A percentile compares a stretch with the other conserved stretches of the same genome.
These are phyloP conservation scores for Bicyclus anynana DNA, from an alignment of 1,140 invertebrate genomes.

Conservation along the genomic window DNA sequence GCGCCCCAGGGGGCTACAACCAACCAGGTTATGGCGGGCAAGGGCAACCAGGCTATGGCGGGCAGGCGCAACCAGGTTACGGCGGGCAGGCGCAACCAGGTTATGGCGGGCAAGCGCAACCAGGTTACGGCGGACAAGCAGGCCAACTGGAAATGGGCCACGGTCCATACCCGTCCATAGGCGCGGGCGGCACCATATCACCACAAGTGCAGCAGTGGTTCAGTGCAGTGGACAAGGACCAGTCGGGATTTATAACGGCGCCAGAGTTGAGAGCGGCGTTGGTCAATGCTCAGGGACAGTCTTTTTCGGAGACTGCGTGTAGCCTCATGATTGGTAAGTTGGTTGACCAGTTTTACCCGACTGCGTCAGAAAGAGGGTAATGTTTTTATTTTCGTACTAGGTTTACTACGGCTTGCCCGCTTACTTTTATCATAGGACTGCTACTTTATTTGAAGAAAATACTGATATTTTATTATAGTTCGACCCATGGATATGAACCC, in stretches of 20 bases:
- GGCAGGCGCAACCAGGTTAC: slow-evolving; percentile 2
- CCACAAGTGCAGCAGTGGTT: slow-evolving; percentile 91
- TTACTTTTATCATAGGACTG: too few relatives aligned
- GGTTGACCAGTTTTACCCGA: background rate
- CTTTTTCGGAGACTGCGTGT: slow-evolving; percentile 91
- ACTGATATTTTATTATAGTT: too few relatives aligned
- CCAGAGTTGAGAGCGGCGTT: slow-evolving; percentile 88
- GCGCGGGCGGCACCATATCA: slow-evolving; percentile 56
- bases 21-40: background rate
- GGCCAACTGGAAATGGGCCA: slow-evolving; percentile 60
- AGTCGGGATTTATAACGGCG: slow-evolving; percentile 89
- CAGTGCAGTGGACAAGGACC: slow-evolving; percentile 87
- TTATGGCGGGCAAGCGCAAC: slow-evolving; percentile 15
- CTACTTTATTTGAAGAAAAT: too few relatives aligned
- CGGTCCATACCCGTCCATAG: slow-evolving; percentile 65
- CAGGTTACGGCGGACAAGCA: slow-evolving; percentile 30
- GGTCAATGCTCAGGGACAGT: slow-evolving; percentile 91
- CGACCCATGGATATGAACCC: too few relatives aligned
- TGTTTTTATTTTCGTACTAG: too few relatives aligned
- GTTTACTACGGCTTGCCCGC: too few relatives aligned
- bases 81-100: background rate
- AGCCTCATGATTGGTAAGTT: slow-evolving; percentile 91
- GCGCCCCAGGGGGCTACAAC: background rate
- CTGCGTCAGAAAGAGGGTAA: too few relatives aligned
- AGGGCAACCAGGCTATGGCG: background rate